Evolutionary conservation across 1,140 invertebrate genomes (phyloP).

Genomic region (Metaphire vulgaris): DNA sequence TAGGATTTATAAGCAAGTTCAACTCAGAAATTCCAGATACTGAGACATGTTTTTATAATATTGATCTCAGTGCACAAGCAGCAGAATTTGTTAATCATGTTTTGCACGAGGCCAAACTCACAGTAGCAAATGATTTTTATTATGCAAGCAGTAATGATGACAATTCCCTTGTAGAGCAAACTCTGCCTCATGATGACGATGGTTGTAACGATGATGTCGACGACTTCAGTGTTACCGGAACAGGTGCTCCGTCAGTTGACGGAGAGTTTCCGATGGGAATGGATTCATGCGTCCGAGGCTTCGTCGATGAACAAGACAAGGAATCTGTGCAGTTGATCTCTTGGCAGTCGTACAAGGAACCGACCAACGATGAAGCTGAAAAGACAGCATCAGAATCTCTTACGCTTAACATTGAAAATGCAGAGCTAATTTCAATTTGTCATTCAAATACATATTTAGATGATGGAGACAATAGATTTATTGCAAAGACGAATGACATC

Average conservation of each 20-base stretch:
- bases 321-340: neutral
- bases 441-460: neutral
- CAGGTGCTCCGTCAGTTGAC: too few species aligned
- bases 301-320: neutral
- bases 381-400: neutral
- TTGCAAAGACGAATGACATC: neutral
- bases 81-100: conserved; percentile 44
- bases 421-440: neutral
- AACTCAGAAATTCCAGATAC: too few species aligned
- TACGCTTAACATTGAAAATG: neutral
- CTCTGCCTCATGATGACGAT: too few species aligned
- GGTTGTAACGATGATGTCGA: too few species aligned
- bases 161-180: too few species aligned
- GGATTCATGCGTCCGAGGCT: too few species aligned
- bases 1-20: too few species aligned
- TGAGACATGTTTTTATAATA: too few species aligned
- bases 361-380: neutral
- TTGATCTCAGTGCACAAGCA: conserved; percentile 39
- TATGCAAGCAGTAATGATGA: too few species aligned
- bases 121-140: too few species aligned
- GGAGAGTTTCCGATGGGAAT: too few species aligned
- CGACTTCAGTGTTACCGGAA: too few species aligned
- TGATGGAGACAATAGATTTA: neutral
- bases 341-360: neutral
- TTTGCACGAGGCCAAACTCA: conserved; percentile 26